Evolutionary conservation across 2,888 invertebrate genomes (phyloP).

Genomic region (Candidula unifasciata): DNA sequence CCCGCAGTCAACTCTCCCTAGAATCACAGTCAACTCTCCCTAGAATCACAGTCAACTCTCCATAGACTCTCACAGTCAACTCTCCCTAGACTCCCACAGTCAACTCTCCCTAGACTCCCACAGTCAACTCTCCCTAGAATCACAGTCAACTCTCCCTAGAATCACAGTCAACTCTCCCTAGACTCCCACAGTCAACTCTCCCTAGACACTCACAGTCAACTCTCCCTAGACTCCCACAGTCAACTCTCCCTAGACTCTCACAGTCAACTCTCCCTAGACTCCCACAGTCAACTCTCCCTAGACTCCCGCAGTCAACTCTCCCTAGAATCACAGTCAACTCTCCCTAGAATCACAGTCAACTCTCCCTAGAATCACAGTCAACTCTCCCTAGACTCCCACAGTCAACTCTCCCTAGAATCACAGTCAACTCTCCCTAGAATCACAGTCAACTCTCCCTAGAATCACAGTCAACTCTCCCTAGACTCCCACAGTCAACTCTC

Average conservation of each 20-base stretch:
- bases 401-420: neutral
- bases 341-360: too few relatives aligned
- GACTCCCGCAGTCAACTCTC: conserved; percentile 11
- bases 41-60: too few relatives aligned
- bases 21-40: too few relatives aligned
- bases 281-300: neutral
- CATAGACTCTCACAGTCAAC: neutral
- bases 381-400: too few relatives aligned
- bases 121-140: neutral
- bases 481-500: conserved; percentile 11
- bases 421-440: conserved; percentile 55
- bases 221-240: too few relatives aligned
- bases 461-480: neutral
- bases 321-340: conserved; percentile 64
- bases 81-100: conserved; percentile 2
- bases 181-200: too few relatives aligned
- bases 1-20: too few relatives aligned
- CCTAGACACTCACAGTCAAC: conserved; percentile 7
- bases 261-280: neutral
- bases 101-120: too few relatives aligned
- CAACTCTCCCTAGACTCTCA: neutral
- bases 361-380: neutral
- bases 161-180: conserved; percentile 66
- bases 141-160: conserved; percentile 49
- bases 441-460: conserved; percentile 65